Conservation (phyloP, 2,888 invertebrate genomes). For the Cataglyphis altisquamis region DNA sequence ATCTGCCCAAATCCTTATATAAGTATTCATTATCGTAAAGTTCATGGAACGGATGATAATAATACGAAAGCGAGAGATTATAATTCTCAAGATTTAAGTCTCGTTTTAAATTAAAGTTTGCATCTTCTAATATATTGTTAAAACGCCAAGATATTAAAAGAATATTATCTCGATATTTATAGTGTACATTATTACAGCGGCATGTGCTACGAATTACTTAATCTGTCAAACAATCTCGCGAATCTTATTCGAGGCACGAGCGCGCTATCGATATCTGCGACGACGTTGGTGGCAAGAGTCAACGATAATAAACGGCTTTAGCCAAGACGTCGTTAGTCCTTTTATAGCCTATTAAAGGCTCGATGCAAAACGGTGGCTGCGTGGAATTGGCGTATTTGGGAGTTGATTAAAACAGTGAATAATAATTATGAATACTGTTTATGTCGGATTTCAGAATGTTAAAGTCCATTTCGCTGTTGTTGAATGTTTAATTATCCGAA, state of each 20-base stretch:
- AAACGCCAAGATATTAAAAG: conserved; percentile 54
- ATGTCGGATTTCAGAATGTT: conserved; percentile 46
- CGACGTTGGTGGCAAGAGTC: conserved; percentile 72
- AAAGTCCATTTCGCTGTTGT: conserved; percentile 7
- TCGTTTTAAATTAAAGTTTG: background rate
- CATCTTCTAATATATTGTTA: conserved; percentile 25
- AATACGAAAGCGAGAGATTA: background rate
- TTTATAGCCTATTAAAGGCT: conserved; percentile 70
- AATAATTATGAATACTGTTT: conserved; percentile 70
- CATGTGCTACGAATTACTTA: conserved; percentile 74
- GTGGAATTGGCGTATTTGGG: conserved; percentile 65
- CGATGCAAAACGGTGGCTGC: conserved; percentile 36
- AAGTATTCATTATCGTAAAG: background rate
- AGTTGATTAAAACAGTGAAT: conserved; percentile 66
- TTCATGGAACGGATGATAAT: background rate
- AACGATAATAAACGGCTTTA: conserved; percentile 68
- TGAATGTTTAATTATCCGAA: conserved; percentile 42
- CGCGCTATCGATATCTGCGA: conserved; percentile 47
- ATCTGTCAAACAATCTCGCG: conserved; percentile 73
- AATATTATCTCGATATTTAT: conserved; percentile 35
- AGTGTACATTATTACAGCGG: conserved; percentile 22
- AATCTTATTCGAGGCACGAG: conserved; percentile 34
- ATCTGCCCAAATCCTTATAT: background rate
- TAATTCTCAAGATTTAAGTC: background rate
- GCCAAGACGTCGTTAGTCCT: conserved; percentile 64